Base-by-base conservation (phyloP, 2,888 invertebrate genomes). In the Amblyjoppa fuscipennis region DNA sequence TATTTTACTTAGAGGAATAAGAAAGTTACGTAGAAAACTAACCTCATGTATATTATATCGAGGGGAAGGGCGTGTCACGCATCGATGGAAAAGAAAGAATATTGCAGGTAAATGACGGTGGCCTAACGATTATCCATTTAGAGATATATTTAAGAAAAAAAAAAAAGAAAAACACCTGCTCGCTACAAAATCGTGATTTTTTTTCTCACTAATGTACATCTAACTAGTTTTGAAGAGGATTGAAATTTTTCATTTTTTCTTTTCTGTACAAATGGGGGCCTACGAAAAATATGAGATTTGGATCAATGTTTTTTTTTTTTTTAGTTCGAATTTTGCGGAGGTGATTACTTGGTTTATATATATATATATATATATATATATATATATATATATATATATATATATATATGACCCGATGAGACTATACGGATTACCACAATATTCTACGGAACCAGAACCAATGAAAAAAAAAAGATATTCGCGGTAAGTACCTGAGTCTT, bases 401-500 rank as follows among this genome's bases (percentile, higher is more conserved):
- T 5, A 34, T 34, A 34, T 34, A 34, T 4, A 51, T n/a, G 13
- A 34, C 49, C 13, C 66, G 66, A 66, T 38, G 25, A 61, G 41
- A 69, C 45, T 53, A 80, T 73, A 91, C 89, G 74, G 80, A 59
- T 87, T 85, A 88, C 70, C 78, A 85, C 13, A 81, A 49, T 49
- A 90, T 66, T 89, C 91, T 93, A 93, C 91, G 86, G 85, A 90
- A 93, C 93, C 93, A 93, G 90, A 93, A 93, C 93, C 93, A 92
- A 89, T 90, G 89, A 86, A 91, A 91, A 87, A 89, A 88, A 87
- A 88, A 89, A 87, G 88, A 89, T 90, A 90, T 87, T 87, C 89
- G 88, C 90, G 89, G 88, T 91, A 93, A 91, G 76, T 94, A 94
- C 94, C 94, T 94, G 94, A 93, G 94, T 96, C 95, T 92, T 96